These are phyloP conservation scores for Pachymerium ferrugineum DNA, from an alignment of 2,888 invertebrate genomes.

Conservation along the genomic window DNA sequence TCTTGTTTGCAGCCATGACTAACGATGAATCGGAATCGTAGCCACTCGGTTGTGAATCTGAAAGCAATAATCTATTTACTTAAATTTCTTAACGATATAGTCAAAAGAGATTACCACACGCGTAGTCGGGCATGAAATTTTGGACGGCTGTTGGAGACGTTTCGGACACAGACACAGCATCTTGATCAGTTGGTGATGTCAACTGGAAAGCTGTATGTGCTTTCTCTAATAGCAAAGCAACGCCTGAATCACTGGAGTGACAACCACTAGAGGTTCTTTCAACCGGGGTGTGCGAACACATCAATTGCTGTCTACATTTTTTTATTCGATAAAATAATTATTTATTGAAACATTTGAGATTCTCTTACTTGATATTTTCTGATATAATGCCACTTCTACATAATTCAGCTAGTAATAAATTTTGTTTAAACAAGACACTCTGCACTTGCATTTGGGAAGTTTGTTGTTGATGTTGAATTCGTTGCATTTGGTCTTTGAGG, in stretches of 20 bases:
- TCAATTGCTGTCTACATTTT: slow-evolving; percentile 31
- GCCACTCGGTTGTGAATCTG: slow-evolving; percentile 37
- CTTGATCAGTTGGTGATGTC: slow-evolving; percentile 32
- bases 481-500: slow-evolving; percentile 37
- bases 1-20: slow-evolving; percentile 45
- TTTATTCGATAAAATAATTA: not conserved
- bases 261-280: slow-evolving; percentile 41
- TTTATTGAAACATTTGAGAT: not conserved
- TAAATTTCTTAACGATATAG: not conserved
- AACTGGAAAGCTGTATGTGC: slow-evolving; percentile 36
- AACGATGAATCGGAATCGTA: slow-evolving; percentile 46
- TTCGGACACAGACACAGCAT: slow-evolving; percentile 35
- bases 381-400: slow-evolving; percentile 42
- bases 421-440: slow-evolving; percentile 40
- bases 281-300: not conserved
- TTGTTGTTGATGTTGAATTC: slow-evolving; percentile 39
- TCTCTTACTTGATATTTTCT: slow-evolving; percentile 40
- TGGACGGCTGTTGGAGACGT: slow-evolving; percentile 39
- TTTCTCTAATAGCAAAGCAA: slow-evolving; percentile 41
- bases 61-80: not conserved
- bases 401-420: slow-evolving; percentile 41
- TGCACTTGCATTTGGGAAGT: slow-evolving; percentile 40
- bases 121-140: slow-evolving; percentile 41
- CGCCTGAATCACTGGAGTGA: slow-evolving; percentile 44
- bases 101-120: slow-evolving; percentile 36